Percentiles rank a stretch among this genome's conserved stretches.
These are phyloP conservation scores for Tricholauxania praeusta DNA, from an alignment of 2,888 invertebrate species.

Conservation along the genomic window DNA sequence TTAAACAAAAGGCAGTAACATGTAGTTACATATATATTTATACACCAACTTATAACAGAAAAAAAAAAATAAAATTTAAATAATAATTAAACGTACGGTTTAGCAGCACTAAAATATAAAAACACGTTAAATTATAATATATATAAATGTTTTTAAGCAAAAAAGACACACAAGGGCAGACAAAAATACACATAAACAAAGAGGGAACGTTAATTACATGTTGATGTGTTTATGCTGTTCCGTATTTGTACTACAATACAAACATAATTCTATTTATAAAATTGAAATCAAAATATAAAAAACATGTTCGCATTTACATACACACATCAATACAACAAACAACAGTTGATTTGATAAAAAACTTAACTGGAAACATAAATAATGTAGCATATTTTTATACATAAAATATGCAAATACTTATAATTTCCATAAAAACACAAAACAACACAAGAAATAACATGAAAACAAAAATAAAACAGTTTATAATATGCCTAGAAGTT, in stretches of 20 bases:
- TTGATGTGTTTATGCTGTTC: constrained; percentile 28
- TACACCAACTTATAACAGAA: constrained; percentile 9
- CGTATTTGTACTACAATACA: constrained; percentile 13
- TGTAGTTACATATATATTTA: constrained; percentile 40
- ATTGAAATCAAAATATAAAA: constrained; percentile 2
- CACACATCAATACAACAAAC: constrained; percentile 8
- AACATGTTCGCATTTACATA: constrained; percentile 15
- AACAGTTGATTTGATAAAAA: constrained; percentile 2
- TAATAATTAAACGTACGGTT: constrained; percentile 14
- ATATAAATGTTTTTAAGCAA: constrained; percentile 25
- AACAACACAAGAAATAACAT: not conserved
- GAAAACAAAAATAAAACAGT: not conserved
- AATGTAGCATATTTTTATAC: not conserved
- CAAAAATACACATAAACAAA: constrained; percentile 4
- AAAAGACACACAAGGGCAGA: constrained; percentile 21
- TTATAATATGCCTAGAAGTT: not conserved
- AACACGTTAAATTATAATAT: not conserved
- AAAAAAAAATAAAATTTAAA: constrained; percentile 6
- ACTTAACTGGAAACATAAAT: constrained; percentile 40
- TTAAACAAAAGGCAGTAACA: constrained; percentile 36
- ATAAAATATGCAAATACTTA: not conserved
- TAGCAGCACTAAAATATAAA: constrained; percentile 30
- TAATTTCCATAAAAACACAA: not conserved
- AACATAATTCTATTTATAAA: constrained; percentile 16
- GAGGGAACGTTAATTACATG: constrained; percentile 43